These are phyloP conservation scores for Porites lutea DNA, from an alignment of 64 coral and sea anemone species.

Conservation along the genomic window DNA sequence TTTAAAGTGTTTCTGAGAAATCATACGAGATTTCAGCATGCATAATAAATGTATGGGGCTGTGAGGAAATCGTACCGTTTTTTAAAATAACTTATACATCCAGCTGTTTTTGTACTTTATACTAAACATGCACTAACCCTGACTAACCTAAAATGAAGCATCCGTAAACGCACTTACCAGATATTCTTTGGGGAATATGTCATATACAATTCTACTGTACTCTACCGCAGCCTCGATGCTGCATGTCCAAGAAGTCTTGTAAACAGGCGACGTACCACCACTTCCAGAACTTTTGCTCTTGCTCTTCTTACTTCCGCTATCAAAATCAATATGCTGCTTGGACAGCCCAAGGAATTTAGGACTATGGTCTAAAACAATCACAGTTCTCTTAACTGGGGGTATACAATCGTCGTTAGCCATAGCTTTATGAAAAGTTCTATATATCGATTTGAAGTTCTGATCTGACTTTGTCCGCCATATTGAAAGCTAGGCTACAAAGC, in stretches of 20 bases:
- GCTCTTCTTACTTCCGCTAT: conserved; percentile 75
- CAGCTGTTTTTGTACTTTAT: too few species aligned
- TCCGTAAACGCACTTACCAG: conserved; percentile 52
- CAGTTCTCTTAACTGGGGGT: conserved; percentile 69
- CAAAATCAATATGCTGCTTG: conserved; percentile 94
- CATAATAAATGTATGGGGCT: too few species aligned
- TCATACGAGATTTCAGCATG: too few species aligned
- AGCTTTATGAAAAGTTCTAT: background rate
- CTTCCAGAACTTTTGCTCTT: conserved; percentile 50
- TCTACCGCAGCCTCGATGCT: conserved; percentile 92
- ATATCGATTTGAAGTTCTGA: background rate
- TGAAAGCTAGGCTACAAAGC: conserved; percentile 9
- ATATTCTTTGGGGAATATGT: conserved; percentile 92
- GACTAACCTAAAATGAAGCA: too few species aligned
- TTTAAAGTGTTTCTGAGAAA: too few species aligned
- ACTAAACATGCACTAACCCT: too few species aligned
- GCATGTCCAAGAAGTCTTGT: conserved; percentile 95
- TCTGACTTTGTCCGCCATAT: background rate
- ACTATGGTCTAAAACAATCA: conserved; percentile 90
- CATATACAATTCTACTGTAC: conserved; percentile 98
- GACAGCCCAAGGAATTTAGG: conserved; percentile 76
- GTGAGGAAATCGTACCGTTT: too few species aligned
- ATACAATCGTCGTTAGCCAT: background rate
- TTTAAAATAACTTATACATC: too few species aligned
- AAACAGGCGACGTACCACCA: conserved; percentile 54